These are phyloP conservation scores for Melanchra persicariae DNA, from an alignment of 2,888 invertebrate species.

Conservation along the genomic window DNA sequence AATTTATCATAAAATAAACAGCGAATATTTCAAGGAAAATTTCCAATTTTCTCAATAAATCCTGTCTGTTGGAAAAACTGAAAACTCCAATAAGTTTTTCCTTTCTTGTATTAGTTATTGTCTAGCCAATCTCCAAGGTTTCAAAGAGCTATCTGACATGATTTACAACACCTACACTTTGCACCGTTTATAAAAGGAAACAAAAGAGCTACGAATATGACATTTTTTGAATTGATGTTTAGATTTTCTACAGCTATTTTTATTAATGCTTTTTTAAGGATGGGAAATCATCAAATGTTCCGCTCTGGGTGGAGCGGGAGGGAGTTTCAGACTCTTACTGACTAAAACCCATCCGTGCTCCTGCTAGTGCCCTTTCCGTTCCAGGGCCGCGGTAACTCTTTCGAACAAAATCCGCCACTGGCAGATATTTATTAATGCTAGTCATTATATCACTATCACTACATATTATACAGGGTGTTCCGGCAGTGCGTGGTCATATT, in stretches of 20 bases:
- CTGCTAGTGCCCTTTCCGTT: too few relatives aligned
- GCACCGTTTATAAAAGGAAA: slow-evolving; percentile 13
- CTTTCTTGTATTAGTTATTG: slow-evolving; percentile 37
- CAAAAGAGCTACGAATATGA: slow-evolving; percentile 2
- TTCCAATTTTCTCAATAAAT: slow-evolving; percentile 51
- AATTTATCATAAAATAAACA: slow-evolving; percentile 46
- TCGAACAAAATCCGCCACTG: too few relatives aligned
- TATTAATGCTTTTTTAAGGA: too few relatives aligned
- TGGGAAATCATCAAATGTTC: too few relatives aligned
- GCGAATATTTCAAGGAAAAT: slow-evolving; percentile 34
- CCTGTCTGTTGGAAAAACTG: slow-evolving; percentile 31
- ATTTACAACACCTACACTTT: slow-evolving; percentile 37
- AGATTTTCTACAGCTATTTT: neutral
- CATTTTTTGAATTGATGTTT: slow-evolving; percentile 13
- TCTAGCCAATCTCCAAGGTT: slow-evolving; percentile 47
- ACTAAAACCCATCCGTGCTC: too few relatives aligned
- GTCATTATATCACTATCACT: too few relatives aligned
- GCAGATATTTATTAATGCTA: too few relatives aligned
- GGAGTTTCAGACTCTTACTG: too few relatives aligned
- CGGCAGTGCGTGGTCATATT: too few relatives aligned
- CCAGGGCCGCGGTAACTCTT: too few relatives aligned
- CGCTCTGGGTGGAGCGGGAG: too few relatives aligned
- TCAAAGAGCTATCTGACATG: slow-evolving; percentile 33
- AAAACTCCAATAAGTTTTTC: slow-evolving; percentile 40
- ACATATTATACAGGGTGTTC: too few relatives aligned